A percentile compares a stretch with the other conserved stretches of the same genome.
Conservation (phyloP, 2,888 invertebrate genomes). For the Auanema sp. region DNA sequence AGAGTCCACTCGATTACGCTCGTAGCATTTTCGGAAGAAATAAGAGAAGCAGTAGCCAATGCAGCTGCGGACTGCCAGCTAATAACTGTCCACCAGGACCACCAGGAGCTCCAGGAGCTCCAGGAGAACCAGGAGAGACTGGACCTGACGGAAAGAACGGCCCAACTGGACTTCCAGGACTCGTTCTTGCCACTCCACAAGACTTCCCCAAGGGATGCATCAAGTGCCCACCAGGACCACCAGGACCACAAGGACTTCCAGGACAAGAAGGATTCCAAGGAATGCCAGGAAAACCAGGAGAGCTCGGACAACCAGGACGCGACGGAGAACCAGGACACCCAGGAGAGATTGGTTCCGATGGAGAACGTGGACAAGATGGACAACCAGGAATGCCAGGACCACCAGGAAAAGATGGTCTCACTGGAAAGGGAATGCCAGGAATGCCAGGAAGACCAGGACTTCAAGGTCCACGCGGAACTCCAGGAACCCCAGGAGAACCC, state of each 20-base stretch:
- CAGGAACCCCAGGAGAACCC: conserved; percentile 45
- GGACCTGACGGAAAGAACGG: conserved; percentile 52
- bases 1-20: conserved; percentile 42
- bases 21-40: conserved; percentile 48
- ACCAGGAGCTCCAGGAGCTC: conserved; percentile 50
- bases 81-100: conserved; percentile 50
- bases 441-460: conserved; percentile 43
- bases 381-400: conserved; percentile 27
- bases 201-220: conserved; percentile 48
- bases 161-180: conserved; percentile 47
- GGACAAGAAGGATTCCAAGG: conserved; percentile 46
- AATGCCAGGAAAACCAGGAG: conserved; percentile 42
- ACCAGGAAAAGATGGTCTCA: conserved; percentile 33
- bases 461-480: conserved; percentile 42
- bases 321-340: conserved; percentile 44
- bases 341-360: conserved; percentile 46
- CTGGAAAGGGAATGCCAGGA: conserved; percentile 50
- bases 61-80: conserved; percentile 47
- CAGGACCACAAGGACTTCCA: conserved; percentile 37
- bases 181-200: conserved; percentile 39
- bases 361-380: conserved; percentile 28
- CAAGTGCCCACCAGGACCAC: conserved; percentile 49
- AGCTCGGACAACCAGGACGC: conserved; percentile 42
- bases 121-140: conserved; percentile 49
- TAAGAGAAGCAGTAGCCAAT: conserved; percentile 45